Conservation (phyloP, 2,113 vertebrate genomes). For the Potamarius usumacintae region DNA sequence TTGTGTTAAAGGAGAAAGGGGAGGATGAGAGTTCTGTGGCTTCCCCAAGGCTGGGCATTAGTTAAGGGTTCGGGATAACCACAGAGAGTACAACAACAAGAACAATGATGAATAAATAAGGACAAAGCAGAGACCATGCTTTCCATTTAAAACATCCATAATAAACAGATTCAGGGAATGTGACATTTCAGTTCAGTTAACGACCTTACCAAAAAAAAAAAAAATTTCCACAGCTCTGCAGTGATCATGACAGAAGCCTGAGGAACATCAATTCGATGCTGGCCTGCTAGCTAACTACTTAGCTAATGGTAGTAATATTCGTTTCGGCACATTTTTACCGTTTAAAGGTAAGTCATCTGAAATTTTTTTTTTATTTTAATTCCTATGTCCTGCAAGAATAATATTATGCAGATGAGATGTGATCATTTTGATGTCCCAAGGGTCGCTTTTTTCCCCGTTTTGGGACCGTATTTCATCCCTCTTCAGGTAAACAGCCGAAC, state of each 20-base stretch:
- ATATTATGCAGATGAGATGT: too few relatives aligned
- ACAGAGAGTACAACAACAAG: not conserved
- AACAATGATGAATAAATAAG: not conserved
- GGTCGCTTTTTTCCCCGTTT: too few relatives aligned
- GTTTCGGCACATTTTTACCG: not conserved
- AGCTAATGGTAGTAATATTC: not conserved
- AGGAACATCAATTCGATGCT: not conserved
- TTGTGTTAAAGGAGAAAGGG: slow-evolving; percentile 32
- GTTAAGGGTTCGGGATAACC: not conserved
- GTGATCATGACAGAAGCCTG: not conserved
- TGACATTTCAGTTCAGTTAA: not conserved
- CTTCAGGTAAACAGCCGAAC: too few relatives aligned
- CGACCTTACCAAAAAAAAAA: not conserved
- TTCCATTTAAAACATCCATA: slow-evolving; percentile 17
- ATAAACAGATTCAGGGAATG: slow-evolving; percentile 1
- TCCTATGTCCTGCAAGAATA: too few relatives aligned
- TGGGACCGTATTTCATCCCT: too few relatives aligned
- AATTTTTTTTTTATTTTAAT: too few relatives aligned
- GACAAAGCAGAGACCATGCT: not conserved
- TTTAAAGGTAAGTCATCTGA: too few relatives aligned
- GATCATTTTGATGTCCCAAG: too few relatives aligned
- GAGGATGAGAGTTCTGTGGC: not conserved
- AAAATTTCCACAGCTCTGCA: not conserved
- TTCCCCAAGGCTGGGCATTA: slow-evolving; percentile 1
- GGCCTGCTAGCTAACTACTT: not conserved